Evolutionary conservation across 2,888 invertebrate genomes (phyloP).

Genomic region (Dysmachus trigonus): DNA sequence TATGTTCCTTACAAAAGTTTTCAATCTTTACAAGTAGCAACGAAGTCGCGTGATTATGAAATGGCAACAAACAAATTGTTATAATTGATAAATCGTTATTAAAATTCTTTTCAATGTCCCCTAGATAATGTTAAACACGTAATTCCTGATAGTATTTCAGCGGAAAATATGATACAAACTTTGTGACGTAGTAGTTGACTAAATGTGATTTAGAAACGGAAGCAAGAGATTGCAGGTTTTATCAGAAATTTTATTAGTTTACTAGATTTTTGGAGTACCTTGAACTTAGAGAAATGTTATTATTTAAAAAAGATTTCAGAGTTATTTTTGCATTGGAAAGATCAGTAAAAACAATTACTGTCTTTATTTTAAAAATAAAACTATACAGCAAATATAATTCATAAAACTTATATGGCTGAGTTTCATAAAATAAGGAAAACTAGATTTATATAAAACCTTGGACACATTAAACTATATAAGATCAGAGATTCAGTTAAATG

Average conservation of each 20-base stretch:
- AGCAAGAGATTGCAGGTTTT: background rate
- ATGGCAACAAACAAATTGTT: background rate
- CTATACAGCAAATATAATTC: no score
- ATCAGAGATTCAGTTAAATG: no score
- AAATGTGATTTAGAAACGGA: background rate
- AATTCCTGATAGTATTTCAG: background rate
- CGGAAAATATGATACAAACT: background rate
- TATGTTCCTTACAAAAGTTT: background rate
- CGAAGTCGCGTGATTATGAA: background rate
- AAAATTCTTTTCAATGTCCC: background rate
- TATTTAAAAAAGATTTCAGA: background rate
- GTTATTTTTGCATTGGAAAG: no score
- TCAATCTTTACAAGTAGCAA: background rate
- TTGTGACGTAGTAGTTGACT: background rate
- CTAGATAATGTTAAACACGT: background rate
- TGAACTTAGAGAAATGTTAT: background rate
- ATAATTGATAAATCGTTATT: background rate
- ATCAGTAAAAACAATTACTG: no score
- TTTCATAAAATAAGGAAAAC: no score
- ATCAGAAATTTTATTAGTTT: background rate
- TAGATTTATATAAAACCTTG: no score
- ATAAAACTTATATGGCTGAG: no score
- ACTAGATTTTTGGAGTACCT: background rate
- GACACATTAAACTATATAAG: no score
- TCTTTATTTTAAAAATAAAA: no score